These are phyloP conservation scores for Eristalis intricaria DNA, from an alignment of 2,888 invertebrate genomes.

Conservation along the genomic window DNA sequence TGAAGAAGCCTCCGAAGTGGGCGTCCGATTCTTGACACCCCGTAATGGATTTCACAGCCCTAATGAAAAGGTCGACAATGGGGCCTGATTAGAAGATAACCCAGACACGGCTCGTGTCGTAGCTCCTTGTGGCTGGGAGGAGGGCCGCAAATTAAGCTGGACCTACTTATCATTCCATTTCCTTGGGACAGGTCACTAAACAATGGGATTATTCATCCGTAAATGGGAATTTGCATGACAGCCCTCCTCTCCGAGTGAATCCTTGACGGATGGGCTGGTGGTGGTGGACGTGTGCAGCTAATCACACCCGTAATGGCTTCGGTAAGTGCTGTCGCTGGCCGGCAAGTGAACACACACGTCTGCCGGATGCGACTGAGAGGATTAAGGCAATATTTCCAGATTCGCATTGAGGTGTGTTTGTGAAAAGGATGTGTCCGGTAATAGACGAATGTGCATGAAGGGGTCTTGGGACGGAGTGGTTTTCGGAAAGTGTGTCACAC, in stretches of 20 bases:
- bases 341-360: background rate
- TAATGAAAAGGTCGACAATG: background rate
- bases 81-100: background rate
- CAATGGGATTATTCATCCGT: conserved; percentile 23
- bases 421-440: background rate
- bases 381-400: background rate
- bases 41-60: background rate
- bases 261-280: background rate
- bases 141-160: conserved; percentile 5
- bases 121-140: background rate
- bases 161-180: conserved; percentile 15
- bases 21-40: background rate
- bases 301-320: background rate
- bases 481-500: background rate
- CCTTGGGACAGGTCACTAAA: background rate
- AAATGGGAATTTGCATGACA: conserved; percentile 10
- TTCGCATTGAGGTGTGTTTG: background rate
- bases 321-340: background rate
- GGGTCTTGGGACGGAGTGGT: background rate
- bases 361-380: background rate
- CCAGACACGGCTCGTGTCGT: background rate
- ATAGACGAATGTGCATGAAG: background rate
- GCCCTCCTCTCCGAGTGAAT: background rate
- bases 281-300: background rate
- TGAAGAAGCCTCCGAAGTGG: background rate